Evolutionary conservation across 2,113 vertebrate species (phyloP).

Genomic region (Proterorhinus semilunaris): DNA sequence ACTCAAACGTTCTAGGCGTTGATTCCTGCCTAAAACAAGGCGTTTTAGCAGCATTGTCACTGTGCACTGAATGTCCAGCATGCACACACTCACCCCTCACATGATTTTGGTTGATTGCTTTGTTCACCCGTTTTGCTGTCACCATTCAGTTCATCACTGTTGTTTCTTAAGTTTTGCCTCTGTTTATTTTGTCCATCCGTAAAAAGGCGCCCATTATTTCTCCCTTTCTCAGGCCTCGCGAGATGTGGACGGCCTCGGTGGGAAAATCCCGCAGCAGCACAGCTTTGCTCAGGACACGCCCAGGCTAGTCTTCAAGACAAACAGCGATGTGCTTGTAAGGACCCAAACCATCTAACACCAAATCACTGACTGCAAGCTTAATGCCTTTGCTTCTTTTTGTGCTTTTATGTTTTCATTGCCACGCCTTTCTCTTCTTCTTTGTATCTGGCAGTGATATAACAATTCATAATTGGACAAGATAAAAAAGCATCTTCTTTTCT

Average conservation of each 20-base stretch:
- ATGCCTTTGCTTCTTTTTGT: constrained; percentile 59
- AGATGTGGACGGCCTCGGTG: constrained; percentile 99
- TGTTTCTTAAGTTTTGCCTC: constrained; percentile 81
- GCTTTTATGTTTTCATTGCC: constrained; percentile 57
- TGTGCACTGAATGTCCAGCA: constrained; percentile 26
- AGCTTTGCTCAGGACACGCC: constrained; percentile 99
- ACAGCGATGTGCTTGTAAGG: constrained; percentile 99
- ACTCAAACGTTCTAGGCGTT: too few relatives aligned
- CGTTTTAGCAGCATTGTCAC: constrained; percentile 5
- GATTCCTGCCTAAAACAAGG: too few relatives aligned
- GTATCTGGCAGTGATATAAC: constrained; percentile 25
- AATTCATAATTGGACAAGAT: constrained; percentile 24
- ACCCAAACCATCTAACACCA: constrained; percentile 88
- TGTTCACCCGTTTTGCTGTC: constrained; percentile 54
- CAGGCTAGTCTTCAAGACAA: constrained; percentile 99
- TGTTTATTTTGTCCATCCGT: constrained; percentile 94
- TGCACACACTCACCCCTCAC: constrained; percentile 24
- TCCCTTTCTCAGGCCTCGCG: constrained; percentile 89
- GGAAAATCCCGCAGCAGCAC: constrained; percentile 97
- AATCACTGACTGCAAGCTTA: constrained; percentile 58
- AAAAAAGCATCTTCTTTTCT: constrained; percentile 11
- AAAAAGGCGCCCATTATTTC: constrained; percentile 99
- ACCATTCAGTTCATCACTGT: constrained; percentile 65
- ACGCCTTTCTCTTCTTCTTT: constrained; percentile 27
- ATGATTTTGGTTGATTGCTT: constrained; percentile 38